Evolutionary conservation across 1,140 invertebrate genomes (phyloP), one percentile per base, ranked within the genome.

Genomic region (Stegodyphus mimosarum): DNA sequence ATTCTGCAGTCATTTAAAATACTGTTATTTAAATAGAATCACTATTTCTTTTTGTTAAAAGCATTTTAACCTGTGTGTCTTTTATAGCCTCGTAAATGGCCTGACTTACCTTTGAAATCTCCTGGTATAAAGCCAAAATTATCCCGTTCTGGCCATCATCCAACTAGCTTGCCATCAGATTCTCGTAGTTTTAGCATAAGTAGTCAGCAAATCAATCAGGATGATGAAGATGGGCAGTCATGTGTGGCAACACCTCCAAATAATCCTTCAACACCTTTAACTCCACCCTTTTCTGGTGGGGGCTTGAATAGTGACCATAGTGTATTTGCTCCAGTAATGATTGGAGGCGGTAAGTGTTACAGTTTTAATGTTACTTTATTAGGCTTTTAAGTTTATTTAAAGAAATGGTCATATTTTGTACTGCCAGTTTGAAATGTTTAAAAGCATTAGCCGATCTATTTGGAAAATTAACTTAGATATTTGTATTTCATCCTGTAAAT

Each of bases 71-170:
- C 18, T 77, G 15, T 77, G 88, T 88, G 70, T 11, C 60, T 88
- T 88, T 90, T 90, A 6, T 88, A 96, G 95, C 93, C 95, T 3
- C 93, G 96, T 55, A 95, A 94, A 90, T 97, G 95, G 94, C 95
- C 95, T 5, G 94, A 96, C 72, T 92, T 97, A 85, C 94, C 94
- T 84, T 90, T 98, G 71, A 98, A 98, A 90, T 96, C 95, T 70
- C 96, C 96, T 0, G 96, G 97, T 63, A 96, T 97, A 76, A 97
- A 97, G 90, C 94, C 95, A 1, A 92, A 93, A 63, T 50, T 88
- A 88, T 86, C 88, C 89, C 87, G 89, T 86, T 88, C 88, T 87
- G 75, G 87, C 71, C 91, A 86, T 91, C 91, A 88, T 87, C 87
- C 88, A 74, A 85, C 83, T 85, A 87, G 87, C 90, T 90, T 88